Conservation (phyloP, 2,797 vertebrate species). For the Graptemys geographica region DNA sequence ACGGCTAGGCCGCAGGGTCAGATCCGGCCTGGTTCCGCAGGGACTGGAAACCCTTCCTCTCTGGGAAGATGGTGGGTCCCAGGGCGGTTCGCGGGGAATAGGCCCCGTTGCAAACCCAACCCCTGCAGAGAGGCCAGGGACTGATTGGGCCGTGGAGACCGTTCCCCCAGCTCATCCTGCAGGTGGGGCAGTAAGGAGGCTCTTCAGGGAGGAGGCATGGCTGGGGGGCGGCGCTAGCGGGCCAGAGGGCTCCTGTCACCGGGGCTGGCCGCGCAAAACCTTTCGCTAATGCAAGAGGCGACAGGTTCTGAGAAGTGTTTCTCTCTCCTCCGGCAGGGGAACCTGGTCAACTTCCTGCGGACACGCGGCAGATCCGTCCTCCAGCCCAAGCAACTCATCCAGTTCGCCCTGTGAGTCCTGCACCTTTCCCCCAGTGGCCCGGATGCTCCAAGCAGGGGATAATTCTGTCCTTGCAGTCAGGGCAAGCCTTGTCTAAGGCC, state of each 20-base stretch:
- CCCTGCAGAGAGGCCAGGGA: background rate
- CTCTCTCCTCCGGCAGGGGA: conserved; percentile 82
- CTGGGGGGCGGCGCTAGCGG: accelerated
- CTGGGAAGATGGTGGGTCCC: background rate
- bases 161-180: background rate
- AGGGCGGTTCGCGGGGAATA: background rate
- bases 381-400: conserved; percentile 81
- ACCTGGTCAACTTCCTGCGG: conserved; percentile 91
- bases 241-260: background rate
- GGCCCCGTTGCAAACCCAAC: background rate
- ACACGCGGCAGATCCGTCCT: conserved; percentile 86
- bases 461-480: background rate
- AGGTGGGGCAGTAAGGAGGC: background rate
- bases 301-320: accelerated
- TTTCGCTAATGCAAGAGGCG: background rate
- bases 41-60: background rate
- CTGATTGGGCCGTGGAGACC: background rate
- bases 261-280: background rate
- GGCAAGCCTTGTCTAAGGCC: background rate
- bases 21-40: background rate
- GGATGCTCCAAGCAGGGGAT: background rate
- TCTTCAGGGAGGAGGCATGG: accelerated
- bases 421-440: accelerated
- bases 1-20: accelerated
- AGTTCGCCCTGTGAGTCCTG: conserved; percentile 88